Conservation (phyloP, 2,888 invertebrate species). For the Leucozona laternaria region DNA sequence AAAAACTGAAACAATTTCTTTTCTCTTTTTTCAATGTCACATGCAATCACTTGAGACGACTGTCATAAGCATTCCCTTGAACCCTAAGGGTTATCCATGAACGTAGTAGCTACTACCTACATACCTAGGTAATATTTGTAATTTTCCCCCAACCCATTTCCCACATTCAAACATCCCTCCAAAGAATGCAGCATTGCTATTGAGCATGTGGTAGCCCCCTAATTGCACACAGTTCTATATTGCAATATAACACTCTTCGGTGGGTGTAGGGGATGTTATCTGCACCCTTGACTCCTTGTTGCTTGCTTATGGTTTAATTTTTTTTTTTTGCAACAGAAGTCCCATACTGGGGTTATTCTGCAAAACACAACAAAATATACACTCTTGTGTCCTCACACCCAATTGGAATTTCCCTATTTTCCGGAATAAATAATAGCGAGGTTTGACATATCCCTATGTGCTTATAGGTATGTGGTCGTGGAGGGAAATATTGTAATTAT, state of each 20-base stretch:
- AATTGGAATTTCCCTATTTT: slow-evolving; percentile 31
- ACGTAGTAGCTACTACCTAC: background rate
- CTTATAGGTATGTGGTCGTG: background rate
- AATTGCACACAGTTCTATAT: slow-evolving; percentile 44
- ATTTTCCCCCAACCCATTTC: slow-evolving; percentile 13
- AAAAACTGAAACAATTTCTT: slow-evolving; percentile 24
- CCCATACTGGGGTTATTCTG: slow-evolving; percentile 17
- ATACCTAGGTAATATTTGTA: slow-evolving; percentile 24
- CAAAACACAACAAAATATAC: slow-evolving; percentile 26
- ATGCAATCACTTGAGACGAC: slow-evolving; percentile 62
- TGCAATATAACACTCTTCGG: slow-evolving; percentile 57
- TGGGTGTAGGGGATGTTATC: slow-evolving; percentile 34
- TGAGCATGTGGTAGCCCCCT: slow-evolving; percentile 55
- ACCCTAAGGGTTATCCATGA: slow-evolving; percentile 42
- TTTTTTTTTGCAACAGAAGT: slow-evolving; percentile 30
- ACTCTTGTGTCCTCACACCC: slow-evolving; percentile 8
- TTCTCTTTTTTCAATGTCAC: slow-evolving; percentile 54
- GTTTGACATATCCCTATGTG: slow-evolving; percentile 11
- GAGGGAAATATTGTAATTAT: slow-evolving; percentile 54
- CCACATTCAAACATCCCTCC: slow-evolving; percentile 1
- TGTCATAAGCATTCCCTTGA: slow-evolving; percentile 42
- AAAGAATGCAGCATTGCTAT: slow-evolving; percentile 40
- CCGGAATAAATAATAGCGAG: slow-evolving; percentile 27
- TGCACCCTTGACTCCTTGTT: slow-evolving; percentile 33
- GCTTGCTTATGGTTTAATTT: slow-evolving; percentile 6